Base-by-base conservation (phyloP, 2,888 invertebrate genomes). In the Camponotus fellah region DNA sequence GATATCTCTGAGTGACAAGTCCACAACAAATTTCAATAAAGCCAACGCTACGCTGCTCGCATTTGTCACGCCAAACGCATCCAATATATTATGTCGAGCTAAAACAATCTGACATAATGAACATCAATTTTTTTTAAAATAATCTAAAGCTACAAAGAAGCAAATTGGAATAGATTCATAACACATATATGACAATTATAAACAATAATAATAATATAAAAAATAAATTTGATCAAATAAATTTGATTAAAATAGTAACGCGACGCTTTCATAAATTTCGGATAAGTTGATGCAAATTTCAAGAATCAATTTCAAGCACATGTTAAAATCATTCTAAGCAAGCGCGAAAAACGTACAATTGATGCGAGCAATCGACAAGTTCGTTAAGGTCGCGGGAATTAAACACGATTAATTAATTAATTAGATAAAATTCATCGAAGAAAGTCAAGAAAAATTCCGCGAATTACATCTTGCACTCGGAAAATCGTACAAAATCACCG, bases 281-380 rank as follows among this genome's bases (percentile, higher is more conserved):
- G 9, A 58, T 32, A 62, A 34, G 0, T 32, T 32, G 26, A 10
- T 21, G 34, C 10, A 37, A 34, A 26, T 26, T 26, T 26, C 26
- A 26, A 26, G 26, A 26, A 26, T 0, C 10, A 64, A 65, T 49
- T 76, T 75, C 32, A 43, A 32, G 32, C 32, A 4, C 17, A 21
- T 40, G n/a, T 66, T 32, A 40, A 58, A 77, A 77, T 32, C 56
- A 58, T 43, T 77, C 34, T 8, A 56, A 43, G 53, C 75, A 53
- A 32, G 53, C 66, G 53, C 65, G 14, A 46, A n/a, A 53, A 66
- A 9, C 40, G 32, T 17, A 64, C 32, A 77, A 77, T 69, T 69
- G 77, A 68, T 14, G 56, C 32, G 56, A 65, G 26, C 72, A 5
- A n/a, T 53, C 69, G 53, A n/a, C 60, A 14, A 43, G 32, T 32